phyloP scores from a whole-genome alignment of 2,113 vertebrate species.

The Amblyornis subalaris region DNA sequence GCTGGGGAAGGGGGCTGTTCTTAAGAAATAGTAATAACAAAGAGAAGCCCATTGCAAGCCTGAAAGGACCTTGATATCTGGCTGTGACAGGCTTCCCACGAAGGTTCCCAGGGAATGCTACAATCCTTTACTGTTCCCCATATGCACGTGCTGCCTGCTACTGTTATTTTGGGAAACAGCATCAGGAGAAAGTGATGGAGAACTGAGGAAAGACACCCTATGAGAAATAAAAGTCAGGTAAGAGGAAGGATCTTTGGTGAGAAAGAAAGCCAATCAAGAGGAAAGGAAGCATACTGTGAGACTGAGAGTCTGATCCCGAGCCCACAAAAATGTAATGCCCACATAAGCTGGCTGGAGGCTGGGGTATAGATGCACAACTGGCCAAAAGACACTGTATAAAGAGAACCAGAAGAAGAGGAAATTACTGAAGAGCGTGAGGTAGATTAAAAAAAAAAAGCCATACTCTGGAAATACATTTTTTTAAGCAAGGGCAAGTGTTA shows the following conservation, averaged over 20 bases:
- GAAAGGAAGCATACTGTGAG: not conserved
- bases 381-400: not conserved
- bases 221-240: not conserved
- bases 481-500: not conserved
- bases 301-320: not conserved
- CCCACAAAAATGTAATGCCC: not conserved
- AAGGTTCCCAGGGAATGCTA: not conserved
- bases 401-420: not conserved
- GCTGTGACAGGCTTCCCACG: not conserved
- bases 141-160: fast-evolving
- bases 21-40: not conserved
- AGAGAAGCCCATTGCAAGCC: not conserved
- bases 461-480: not conserved
- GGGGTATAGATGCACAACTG: not conserved
- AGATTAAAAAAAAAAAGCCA: too few species aligned
- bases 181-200: not conserved
- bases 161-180: not conserved
- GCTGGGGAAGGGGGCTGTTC: not conserved
- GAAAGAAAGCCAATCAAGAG: not conserved
- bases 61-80: not conserved
- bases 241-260: not conserved
- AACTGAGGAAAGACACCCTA: not conserved
- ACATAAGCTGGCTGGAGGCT: not conserved
- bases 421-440: not conserved
- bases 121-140: not conserved